Evolutionary conservation across 2,113 vertebrate genomes (phyloP), one percentile per base, ranked within the genome.

Genomic region (Notechis scutatus): DNA sequence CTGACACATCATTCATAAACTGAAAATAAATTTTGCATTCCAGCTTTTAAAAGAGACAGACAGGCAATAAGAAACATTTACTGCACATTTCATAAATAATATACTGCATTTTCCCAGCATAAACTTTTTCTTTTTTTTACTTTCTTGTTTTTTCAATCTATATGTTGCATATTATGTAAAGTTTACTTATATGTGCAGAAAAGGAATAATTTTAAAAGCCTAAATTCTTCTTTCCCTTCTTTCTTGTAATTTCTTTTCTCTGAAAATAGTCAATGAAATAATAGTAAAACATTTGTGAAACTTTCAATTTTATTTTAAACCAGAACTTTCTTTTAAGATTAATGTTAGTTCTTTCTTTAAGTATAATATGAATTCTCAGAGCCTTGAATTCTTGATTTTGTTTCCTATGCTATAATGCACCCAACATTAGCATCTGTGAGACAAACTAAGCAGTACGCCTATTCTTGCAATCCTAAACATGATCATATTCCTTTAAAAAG

Each of bases 1-100:
- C 47, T 0, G 0, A 69, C 34, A 59, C 61, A 88, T 81, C 93
- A 64, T 74, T 93, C 56, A 54, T 50, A 69, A 34, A 94, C 20
- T 55, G 34, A 56, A 20, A 88, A 85, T 52, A 93, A 95, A 92
- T 39, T 88, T 23, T 85, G 55, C 92, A 88, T 93, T 96, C 69
- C 94, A 87, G 57, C 87, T 74, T 87, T 94, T 85, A 56, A 89
- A 93, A 88, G 0, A 0, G 56, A 81, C 91, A 85, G 0, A 86
- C 92, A 74, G 0, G 0, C 26, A 92, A 87, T 81, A 92, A 93
- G 45, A 87, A 94, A 9, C 1, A 57, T 86, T 55, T 92, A 89
- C 42, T 47, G 56, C 1, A 1, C 39, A 85, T 88, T 29, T 93
- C 92, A 93, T 55, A 91, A 92, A 93, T 90, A 93, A 92, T 55